Conservation (phyloP, 2,797 vertebrate genomes). For the Lepus oiostolus region DNA sequence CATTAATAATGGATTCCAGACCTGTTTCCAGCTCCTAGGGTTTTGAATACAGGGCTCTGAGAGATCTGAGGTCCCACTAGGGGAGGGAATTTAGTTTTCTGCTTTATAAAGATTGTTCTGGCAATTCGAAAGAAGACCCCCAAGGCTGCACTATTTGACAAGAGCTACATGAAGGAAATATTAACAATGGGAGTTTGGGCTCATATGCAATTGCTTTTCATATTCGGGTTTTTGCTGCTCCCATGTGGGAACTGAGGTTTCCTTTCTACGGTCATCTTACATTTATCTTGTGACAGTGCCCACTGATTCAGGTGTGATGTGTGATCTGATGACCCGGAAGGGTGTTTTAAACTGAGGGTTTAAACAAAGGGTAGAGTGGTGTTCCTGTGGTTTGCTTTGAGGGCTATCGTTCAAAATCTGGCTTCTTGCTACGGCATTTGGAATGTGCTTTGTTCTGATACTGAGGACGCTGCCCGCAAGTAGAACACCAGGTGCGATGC, state of each 20-base stretch:
- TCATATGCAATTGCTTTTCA: background rate
- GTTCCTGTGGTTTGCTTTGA: background rate
- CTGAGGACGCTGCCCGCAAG: background rate
- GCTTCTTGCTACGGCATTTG: background rate
- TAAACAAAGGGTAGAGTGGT: background rate
- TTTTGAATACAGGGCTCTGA: background rate
- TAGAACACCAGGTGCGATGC: background rate
- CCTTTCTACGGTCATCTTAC: background rate
- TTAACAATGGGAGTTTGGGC: background rate
- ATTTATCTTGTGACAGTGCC: background rate
- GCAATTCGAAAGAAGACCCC: background rate
- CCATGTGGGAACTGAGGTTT: background rate
- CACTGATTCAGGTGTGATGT: background rate
- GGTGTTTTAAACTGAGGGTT: background rate
- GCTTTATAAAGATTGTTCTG: slow-evolving; percentile 2
- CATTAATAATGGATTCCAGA: background rate
- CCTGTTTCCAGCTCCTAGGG: background rate
- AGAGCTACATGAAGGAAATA: background rate
- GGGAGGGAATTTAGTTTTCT: background rate
- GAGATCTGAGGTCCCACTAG: background rate
- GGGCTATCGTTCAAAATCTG: background rate
- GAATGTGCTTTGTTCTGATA: background rate
- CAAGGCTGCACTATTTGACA: background rate
- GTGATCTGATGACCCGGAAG: background rate
- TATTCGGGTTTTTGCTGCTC: background rate